A percentile compares a stretch with the other conserved stretches of the same genome.
Conservation (phyloP, 2,888 invertebrate genomes). For the Metallyticus violacea region DNA sequence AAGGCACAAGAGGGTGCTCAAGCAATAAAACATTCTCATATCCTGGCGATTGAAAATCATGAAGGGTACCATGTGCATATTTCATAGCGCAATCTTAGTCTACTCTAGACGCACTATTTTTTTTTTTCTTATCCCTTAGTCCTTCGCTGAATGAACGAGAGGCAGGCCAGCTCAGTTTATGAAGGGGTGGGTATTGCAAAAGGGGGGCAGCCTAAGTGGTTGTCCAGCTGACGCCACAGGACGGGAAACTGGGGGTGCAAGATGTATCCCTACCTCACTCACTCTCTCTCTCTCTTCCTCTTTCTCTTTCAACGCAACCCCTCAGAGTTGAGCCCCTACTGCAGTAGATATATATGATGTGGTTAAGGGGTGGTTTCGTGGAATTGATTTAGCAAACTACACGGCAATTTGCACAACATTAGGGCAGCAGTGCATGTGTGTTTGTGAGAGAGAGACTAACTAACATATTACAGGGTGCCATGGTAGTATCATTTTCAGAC, state of each 20-base stretch:
- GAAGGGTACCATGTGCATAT: not conserved
- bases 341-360: constrained; percentile 13
- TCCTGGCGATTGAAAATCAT: not conserved
- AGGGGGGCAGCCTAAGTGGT: constrained; percentile 47
- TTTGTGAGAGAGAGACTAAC: not conserved
- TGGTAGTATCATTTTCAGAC: not conserved
- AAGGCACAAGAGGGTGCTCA: no score
- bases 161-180: not conserved
- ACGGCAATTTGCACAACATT: constrained; percentile 25
- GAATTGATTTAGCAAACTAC: constrained; percentile 26
- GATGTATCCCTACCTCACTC: constrained; percentile 18
- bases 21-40: not conserved
- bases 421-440: not conserved
- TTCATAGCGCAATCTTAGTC: not conserved
- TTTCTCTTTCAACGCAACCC: not conserved
- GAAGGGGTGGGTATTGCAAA: not conserved
- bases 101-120: not conserved
- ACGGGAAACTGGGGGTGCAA: constrained; percentile 11
- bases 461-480: not conserved
- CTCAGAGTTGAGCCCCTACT: no score
- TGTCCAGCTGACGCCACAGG: constrained; percentile 54
- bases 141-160: not conserved
- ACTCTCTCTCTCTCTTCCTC: no score
- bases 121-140: not conserved
- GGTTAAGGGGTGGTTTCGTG: constrained; percentile 7